Conservation (phyloP, 2,888 invertebrate species). For the Pheosia gnoma region DNA sequence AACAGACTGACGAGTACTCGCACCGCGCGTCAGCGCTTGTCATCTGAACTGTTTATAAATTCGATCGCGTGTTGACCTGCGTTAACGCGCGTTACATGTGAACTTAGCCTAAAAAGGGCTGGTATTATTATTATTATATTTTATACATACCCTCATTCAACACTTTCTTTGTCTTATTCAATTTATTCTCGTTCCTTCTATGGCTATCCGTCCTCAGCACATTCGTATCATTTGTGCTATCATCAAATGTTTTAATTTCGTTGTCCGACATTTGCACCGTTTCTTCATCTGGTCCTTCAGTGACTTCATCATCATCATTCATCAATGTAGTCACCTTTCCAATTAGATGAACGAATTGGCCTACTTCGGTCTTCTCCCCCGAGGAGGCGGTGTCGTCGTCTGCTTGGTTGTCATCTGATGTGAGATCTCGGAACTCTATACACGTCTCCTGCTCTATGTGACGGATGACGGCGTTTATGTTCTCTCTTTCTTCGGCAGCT, state of each 20-base stretch:
- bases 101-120: too few relatives aligned
- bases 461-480: constrained; percentile 64
- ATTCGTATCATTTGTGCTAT: neutral
- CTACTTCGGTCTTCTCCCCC: neutral
- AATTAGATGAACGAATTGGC: neutral
- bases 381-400: constrained; percentile 3
- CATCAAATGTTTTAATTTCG: constrained; percentile 25
- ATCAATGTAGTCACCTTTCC: too few relatives aligned
- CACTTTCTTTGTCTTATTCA: neutral
- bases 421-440: constrained; percentile 57
- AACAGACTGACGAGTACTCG: too few relatives aligned
- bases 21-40: too few relatives aligned
- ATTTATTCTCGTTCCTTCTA: neutral
- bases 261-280: constrained; percentile 18
- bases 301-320: neutral
- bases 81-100: too few relatives aligned
- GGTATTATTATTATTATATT: too few relatives aligned
- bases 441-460: constrained; percentile 76
- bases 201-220: neutral
- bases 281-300: neutral
- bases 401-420: constrained; percentile 10
- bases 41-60: too few relatives aligned
- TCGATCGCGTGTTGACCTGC: too few relatives aligned
- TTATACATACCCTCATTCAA: neutral
- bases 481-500: constrained; percentile 73